Evolutionary conservation across 2,888 invertebrate genomes (phyloP), one percentile per base, ranked within the genome.

Genomic region (Amphipoea lucens): DNA sequence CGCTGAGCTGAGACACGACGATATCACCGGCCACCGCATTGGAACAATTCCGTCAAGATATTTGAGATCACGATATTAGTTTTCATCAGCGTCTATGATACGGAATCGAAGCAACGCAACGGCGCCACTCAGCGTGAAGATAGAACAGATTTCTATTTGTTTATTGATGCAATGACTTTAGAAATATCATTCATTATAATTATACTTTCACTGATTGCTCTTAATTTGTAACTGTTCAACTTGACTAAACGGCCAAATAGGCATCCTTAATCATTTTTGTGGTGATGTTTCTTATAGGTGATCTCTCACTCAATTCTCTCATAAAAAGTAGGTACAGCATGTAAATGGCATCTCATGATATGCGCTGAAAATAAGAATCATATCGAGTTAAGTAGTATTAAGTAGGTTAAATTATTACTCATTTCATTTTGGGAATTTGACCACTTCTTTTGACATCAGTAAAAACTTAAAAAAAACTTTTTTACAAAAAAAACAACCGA

Each of bases 141-240:
- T 91, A 88, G 88, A 92, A 90, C 87, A 90, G 92, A 94, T 96
- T 96, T 95, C 95, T 95, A 94, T 94, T 94, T 93, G 92, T 92
- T 93, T 94, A 94, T 92, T 91, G 90, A 88, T 87, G 91, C 91
- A 90, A 92, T 88, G 87, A 90, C 87, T 92, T 90, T 90, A 91
- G 94, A 93, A 94, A 94, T 93, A 92, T 94, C 91, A 95, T 93
- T 92, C 89, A 91, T 87, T 90, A 57, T 90, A 77, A 63, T 69
- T 57, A 90, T 89, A 92, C 94, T 94, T 94, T 94, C 93, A 92
- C 92, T 87, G 60, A 85, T 88, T 78, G 82, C 67, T 84, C 80
- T 85, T 88, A 87, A 88, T 87, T 91, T 89, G 81, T 82, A 62
- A 77, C 65, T 76, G 42, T 87, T 74, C 9, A 73, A 54, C 40